phyloP scores from a whole-genome alignment of 1,140 invertebrate genomes.

The Arctopsyche grandis region DNA sequence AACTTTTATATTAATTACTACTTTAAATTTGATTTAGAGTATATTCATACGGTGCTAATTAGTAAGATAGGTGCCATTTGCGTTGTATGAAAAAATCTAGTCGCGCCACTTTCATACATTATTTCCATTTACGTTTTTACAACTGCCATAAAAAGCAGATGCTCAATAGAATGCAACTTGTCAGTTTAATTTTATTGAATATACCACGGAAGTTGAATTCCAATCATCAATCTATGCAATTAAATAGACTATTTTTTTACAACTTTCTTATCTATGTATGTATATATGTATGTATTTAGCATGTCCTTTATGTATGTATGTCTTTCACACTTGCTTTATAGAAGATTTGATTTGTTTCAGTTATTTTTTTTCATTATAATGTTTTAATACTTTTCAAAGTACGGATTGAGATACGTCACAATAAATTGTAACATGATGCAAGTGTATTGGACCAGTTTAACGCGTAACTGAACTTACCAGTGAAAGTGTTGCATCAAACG shows the following conservation, averaged over 20 bases:
- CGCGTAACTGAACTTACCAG: conserved; percentile 3
- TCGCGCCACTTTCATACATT: conserved; percentile 7
- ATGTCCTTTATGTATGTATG: background rate
- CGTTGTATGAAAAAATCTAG: background rate
- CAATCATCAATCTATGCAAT: background rate
- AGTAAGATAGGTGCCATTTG: too few species aligned
- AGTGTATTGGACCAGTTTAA: conserved; percentile 27
- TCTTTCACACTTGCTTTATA: background rate
- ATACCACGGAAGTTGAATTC: background rate
- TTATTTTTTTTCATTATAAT: background rate
- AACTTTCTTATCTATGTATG: background rate
- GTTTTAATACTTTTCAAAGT: background rate
- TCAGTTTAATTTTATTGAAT: conserved; percentile 23
- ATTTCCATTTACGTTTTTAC: background rate
- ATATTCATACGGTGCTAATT: too few species aligned
- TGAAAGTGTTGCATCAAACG: conserved; percentile 34
- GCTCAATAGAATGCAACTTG: conserved; percentile 9
- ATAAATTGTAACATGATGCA: conserved; percentile 24
- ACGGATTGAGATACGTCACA: background rate
- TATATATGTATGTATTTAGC: background rate
- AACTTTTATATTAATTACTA: too few species aligned
- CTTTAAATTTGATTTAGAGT: too few species aligned
- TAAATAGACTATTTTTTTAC: too few species aligned
- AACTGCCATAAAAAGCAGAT: background rate
- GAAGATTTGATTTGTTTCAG: background rate